phyloP scores from a whole-genome alignment of 2,113 vertebrate genomes.

The Notechis scutatus region DNA sequence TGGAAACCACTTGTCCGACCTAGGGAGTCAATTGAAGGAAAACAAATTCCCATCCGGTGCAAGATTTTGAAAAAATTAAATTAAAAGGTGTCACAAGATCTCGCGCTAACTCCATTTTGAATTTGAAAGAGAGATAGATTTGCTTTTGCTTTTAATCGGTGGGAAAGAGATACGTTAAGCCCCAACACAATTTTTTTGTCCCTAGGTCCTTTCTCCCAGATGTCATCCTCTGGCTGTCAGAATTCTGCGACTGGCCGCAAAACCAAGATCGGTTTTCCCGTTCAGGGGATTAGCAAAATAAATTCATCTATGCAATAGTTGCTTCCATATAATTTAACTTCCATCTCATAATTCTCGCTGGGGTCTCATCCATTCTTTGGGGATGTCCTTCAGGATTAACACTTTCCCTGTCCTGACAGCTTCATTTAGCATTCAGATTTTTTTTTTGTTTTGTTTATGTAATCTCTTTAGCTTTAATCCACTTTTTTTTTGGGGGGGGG shows the following conservation, averaged over 20 bases:
- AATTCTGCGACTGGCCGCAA: not conserved
- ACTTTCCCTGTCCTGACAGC: not conserved
- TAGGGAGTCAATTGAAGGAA: not conserved
- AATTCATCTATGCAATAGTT: not conserved
- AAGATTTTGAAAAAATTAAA: not conserved
- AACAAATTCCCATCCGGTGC: no score
- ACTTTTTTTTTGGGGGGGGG: not conserved
- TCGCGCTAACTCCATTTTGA: not conserved
- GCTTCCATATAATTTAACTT: not conserved
- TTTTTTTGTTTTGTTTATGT: not conserved
- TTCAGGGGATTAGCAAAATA: not conserved
- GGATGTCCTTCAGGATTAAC: not conserved
- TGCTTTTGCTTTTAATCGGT: not conserved
- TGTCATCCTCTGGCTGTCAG: not conserved
- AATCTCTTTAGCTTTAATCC: constrained; percentile 12
- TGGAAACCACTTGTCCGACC: fast-evolving
- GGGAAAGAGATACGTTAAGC: not conserved
- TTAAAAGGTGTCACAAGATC: not conserved
- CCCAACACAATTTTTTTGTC: not conserved
- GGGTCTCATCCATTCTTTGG: not conserved
- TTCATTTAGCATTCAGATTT: not conserved
- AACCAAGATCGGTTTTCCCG: not conserved
- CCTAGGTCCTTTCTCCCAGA: no score
- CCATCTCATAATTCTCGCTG: not conserved
- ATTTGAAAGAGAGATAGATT: not conserved